Evolutionary conservation across 2,113 vertebrate genomes (phyloP).

Genomic region (Turdus rufiventris): DNA sequence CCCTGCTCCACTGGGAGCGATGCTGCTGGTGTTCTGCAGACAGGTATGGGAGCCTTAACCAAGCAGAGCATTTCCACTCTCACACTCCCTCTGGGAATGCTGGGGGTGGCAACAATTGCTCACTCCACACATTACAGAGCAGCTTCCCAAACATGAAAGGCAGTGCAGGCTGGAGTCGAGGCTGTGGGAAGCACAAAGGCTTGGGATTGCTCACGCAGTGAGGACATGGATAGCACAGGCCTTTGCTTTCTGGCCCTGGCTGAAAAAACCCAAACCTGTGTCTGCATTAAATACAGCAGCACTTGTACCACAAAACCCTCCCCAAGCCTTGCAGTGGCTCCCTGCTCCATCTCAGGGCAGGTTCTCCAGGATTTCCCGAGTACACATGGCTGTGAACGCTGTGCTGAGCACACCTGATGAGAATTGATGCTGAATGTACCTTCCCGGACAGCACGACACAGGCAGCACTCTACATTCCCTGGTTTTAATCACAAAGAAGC

Average conservation of each 20-base stretch:
- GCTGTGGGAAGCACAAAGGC: not conserved
- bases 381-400: not conserved
- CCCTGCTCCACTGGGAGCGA: not conserved
- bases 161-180: not conserved
- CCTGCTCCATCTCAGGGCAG: not conserved
- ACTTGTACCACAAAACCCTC: not conserved
- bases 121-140: not conserved
- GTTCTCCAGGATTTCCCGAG: not conserved
- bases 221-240: not conserved
- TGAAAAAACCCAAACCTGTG: not conserved
- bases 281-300: not conserved
- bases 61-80: not conserved
- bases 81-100: not conserved
- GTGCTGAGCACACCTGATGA: not conserved
- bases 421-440: not conserved
- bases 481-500: not conserved
- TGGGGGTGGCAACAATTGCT: not conserved
- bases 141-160: not conserved
- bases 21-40: not conserved
- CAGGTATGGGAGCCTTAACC: fast-evolving
- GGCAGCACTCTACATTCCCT: not conserved
- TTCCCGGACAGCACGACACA: not conserved
- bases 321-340: not conserved
- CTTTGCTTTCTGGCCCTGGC: not conserved
- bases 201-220: not conserved